Base-by-base conservation (phyloP, 2,888 invertebrate genomes). In the Axea sp. region DNA sequence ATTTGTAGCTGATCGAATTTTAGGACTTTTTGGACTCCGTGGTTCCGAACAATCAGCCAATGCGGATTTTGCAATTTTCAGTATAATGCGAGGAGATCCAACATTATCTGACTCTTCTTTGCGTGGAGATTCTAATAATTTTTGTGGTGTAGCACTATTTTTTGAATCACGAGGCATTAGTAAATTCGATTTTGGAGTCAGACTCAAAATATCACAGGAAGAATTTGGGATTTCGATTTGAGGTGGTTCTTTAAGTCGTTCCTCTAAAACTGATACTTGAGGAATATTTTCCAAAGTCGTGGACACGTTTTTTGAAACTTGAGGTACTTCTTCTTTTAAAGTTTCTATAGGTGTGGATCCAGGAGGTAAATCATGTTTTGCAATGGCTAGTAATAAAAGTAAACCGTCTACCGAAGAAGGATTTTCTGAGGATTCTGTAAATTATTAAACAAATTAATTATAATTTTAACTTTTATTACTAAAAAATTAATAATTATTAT, bases 11-110 rank as follows among this genome's bases (percentile, higher is more conserved):
- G 87, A 86, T 2, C 85, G 80, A 6, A 87, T 85, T 75, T 87
- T 87, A 0, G 87, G 87, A 57, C 87, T 87, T 39, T 87, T 87
- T 0, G 87, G 87, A 1, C 86, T 87, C 31, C 86, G 82, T 0
- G 86, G 87, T 24, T 87, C 87, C 2, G 79, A 78, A 26, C 87
- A 87, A 37, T 87, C 87, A 1, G 87, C 76, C 12, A 87, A 83
- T 0, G 86, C 87, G 2, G 87, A 87, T 62, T 87, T 87, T 0
- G 85, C 87, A 14, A 87, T 87, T 60, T 87, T 87, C 4, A 87
- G 45, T 17, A 87, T 87, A 26, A 87, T 87, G 11, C 87, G 77
- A 1, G 87, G 87, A 3, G 87, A 87, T 2, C 87, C 86, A 4
- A 86, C 82, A 33, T 85, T 87, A 17, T 87, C 87, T 1, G 81